Evolutionary conservation across 2,888 invertebrate species (phyloP).

Genomic region (Lycaena phlaeas): DNA sequence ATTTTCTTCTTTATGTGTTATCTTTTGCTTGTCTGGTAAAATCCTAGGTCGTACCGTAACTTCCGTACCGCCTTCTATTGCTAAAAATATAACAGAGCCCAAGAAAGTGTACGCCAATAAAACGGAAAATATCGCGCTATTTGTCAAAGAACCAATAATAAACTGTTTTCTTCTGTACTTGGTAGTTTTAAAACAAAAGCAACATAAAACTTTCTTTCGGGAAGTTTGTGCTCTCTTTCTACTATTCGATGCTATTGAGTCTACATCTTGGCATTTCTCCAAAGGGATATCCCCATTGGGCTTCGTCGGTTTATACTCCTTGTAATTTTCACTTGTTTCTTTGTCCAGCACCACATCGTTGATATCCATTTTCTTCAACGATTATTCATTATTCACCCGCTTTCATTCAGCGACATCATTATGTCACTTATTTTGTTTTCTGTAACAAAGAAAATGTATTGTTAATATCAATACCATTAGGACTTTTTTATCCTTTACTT

Average conservation of each 20-base stretch:
- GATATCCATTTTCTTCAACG: constrained; percentile 54
- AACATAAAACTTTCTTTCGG: constrained; percentile 67
- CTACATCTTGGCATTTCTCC: constrained; percentile 70
- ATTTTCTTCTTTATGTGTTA: constrained; percentile 62
- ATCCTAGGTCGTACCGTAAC: constrained; percentile 64
- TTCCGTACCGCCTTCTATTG: constrained; percentile 82
- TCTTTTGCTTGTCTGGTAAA: constrained; percentile 64
- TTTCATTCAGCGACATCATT: constrained; percentile 41
- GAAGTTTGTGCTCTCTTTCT: constrained; percentile 62
- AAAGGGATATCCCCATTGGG: constrained; percentile 67
- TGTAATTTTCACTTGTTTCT: constrained; percentile 66
- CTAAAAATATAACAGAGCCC: constrained; percentile 87
- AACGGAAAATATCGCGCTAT: constrained; percentile 86
- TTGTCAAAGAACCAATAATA: constrained; percentile 83
- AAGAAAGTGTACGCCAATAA: constrained; percentile 84
- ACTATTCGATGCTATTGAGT: constrained; percentile 64
- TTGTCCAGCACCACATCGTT: constrained; percentile 66
- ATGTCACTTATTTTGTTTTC: constrained; percentile 34
- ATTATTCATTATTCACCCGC: constrained; percentile 27
- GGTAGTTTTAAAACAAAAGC: constrained; percentile 71
- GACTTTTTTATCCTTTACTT: constrained; percentile 30
- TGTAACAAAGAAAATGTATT: constrained; percentile 47
- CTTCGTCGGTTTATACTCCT: constrained; percentile 66
- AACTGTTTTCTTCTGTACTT: constrained; percentile 74
- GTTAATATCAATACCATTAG: constrained; percentile 17